Base-by-base conservation (phyloP, 92 coral and sea anemone genomes). In the Palythoa caribaeorum region DNA sequence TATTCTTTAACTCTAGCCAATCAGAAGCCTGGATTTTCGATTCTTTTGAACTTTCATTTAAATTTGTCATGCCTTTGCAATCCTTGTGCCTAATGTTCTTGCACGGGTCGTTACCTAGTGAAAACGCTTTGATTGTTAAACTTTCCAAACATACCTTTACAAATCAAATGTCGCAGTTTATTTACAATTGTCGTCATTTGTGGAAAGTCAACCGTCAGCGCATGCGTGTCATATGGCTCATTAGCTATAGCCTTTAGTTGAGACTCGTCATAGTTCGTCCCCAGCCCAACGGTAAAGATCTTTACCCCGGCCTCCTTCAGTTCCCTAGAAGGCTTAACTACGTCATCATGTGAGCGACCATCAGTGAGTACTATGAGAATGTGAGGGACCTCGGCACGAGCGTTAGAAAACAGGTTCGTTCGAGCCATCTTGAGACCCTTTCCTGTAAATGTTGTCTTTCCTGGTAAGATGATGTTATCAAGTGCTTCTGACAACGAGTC, bases 161-260 rank as follows among this genome's bases (percentile, higher is more conserved):
- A 94, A 68, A 94, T 78, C 76, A 57, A 71, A 79, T 84, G 84
- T 71, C 91, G 95, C 77, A 94, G 60, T 69, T 79, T 84, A 10
- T 20, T 69, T 62, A 91, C 60, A 59, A 88, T 87, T 11, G 88
- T 83, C 2, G 73, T 77, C 90, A 94, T 88, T 86, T 90, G 84
- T 12, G 95, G 94, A 87, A 94, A 94, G 80, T 94, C 95, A 47
- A 89, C 97, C 20, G 97, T 94, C 73, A 94, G 84, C 85, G 93
- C 93, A 71, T 94, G 92, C 9, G 83, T 70, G 14, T 65, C 84
- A 14, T 83, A 85, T 66, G 94, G 96, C 11, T 94, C 88, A 52
- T 90, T 87, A 80, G 98, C 94, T 38, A 96, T 96, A 6, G 89
- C 94, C 73, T 85, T 88, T 7, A 96, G 87, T 72, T 96, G 96